Evolutionary conservation across 2,113 vertebrate genomes (phyloP).

Genomic region (Tragelaphus strepsiceros): DNA sequence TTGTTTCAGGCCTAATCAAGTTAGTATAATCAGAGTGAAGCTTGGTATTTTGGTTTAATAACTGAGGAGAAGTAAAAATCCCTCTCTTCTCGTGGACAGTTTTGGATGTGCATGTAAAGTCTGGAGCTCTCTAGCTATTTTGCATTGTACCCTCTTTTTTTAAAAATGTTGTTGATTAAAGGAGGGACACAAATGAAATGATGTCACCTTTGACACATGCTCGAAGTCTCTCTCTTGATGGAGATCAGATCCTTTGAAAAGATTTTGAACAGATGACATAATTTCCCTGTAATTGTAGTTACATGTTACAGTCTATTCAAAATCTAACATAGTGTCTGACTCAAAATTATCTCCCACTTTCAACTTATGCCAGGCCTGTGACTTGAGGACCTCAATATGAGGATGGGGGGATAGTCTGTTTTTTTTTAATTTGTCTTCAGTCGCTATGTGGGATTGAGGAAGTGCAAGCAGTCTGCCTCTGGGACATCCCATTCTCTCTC

Average conservation of each 20-base stretch:
- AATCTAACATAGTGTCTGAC: not conserved
- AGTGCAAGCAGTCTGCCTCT: not conserved
- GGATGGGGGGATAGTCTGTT: accelerated
- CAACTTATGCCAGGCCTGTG: not conserved
- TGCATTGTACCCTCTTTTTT: not conserved
- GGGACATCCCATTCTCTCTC: not conserved
- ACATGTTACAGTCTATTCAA: not conserved
- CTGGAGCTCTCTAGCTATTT: not conserved
- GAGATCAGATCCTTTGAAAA: not conserved
- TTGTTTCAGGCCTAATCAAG: not conserved
- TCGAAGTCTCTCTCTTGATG: not conserved
- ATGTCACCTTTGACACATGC: not conserved
- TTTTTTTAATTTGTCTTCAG: not conserved
- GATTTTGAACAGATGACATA: not conserved
- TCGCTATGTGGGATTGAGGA: not conserved
- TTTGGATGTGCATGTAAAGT: not conserved
- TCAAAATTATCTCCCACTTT: not conserved
- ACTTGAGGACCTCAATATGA: not conserved
- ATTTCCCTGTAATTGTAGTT: not conserved
- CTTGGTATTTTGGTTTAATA: not conserved
- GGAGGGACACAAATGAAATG: not conserved
- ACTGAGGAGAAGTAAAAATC: too few species aligned
- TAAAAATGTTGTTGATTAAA: not conserved
- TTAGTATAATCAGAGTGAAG: not conserved
- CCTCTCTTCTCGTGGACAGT: not conserved